A percentile compares a stretch with the other conserved stretches of the same genome.
phyloP scores from a whole-genome alignment of 2,888 invertebrate genomes.

The Mayetiola destructor region DNA sequence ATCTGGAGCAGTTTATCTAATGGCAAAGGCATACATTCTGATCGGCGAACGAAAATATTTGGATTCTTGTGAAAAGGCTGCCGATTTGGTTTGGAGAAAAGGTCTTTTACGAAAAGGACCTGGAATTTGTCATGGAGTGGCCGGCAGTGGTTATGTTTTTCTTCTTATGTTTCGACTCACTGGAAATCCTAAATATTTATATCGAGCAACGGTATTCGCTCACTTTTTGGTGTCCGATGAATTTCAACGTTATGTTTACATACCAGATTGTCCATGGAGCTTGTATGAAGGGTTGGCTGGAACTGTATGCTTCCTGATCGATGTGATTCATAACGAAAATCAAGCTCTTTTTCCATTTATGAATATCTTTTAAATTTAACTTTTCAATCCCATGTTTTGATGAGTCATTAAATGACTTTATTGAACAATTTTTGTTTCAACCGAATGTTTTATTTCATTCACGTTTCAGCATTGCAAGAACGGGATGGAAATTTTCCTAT shows the following conservation, averaged over 20 bases:
- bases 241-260: slow-evolving; percentile 44
- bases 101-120: slow-evolving; percentile 77
- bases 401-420: neutral
- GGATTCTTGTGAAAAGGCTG: slow-evolving; percentile 49
- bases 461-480: slow-evolving; percentile 38
- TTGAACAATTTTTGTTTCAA: neutral
- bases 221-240: slow-evolving; percentile 53
- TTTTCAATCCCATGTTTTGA: neutral
- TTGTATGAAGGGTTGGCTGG: slow-evolving; percentile 80
- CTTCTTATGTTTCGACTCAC: slow-evolving; percentile 62
- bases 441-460: neutral
- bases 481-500: slow-evolving; percentile 61
- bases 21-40: slow-evolving; percentile 63
- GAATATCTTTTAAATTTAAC: slow-evolving; percentile 34
- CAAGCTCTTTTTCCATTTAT: slow-evolving; percentile 77
- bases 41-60: slow-evolving; percentile 62
- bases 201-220: slow-evolving; percentile 61
- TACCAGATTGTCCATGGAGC: slow-evolving; percentile 66
- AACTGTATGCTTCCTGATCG: slow-evolving; percentile 65
- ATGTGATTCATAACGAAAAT: slow-evolving; percentile 54
- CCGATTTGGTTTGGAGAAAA: slow-evolving; percentile 65
- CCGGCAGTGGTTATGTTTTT: slow-evolving; percentile 71
- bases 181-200: slow-evolving; percentile 51
- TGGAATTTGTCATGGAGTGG: slow-evolving; percentile 78
- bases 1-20: slow-evolving; percentile 62